Base-by-base conservation (phyloP, 1,140 invertebrate species). In the Brachionus sp. region DNA sequence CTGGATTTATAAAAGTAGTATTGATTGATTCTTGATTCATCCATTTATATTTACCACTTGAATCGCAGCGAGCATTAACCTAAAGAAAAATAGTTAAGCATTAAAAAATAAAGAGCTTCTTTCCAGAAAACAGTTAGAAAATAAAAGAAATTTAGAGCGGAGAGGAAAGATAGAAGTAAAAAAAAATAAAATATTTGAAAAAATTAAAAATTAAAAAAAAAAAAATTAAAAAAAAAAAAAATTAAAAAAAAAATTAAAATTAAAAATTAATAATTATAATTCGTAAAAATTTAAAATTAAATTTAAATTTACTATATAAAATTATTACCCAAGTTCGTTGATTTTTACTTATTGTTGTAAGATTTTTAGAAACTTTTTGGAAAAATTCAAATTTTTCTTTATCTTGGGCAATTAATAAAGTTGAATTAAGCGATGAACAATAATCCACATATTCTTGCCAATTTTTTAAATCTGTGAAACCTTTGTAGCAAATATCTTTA, bases 321-420 rank as follows among this genome's bases (percentile, higher is more conserved):
- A 53, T 53, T 53, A n/a, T 66, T 66, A 66, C 62, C 62, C 62
- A 66, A 33, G 62, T 66, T 66, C 62, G 2, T 66, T 66, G 29
- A 13, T 66, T 35, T 6, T 29, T 33, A 13, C 12, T 33, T 0
- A 35, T 66, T 37, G 10, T 9, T 29, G 62, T 66, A 5, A 66
- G 25, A 66, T 16, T 66, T 66, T 37, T 66, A 3, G 62, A 66
- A 13, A 66, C 10, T 13, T 13, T 33, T 66, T 66, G 25, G n/a
- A 66, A 66, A 66, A 66, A 66, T 33, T 66, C 23, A 66, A 66
- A 66, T 66, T 66, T 66, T 33, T 37, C 64, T 9, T 0, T 5
- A 13, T 35, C 29, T 10, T 66, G 25, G 13, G 64, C 64, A 66
- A 66, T 66, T 19, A 66, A 12, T 9, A 66, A 37, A n/a, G 64